Evolutionary conservation across 2,888 invertebrate genomes (phyloP).

Genomic region (Noctua janthe): DNA sequence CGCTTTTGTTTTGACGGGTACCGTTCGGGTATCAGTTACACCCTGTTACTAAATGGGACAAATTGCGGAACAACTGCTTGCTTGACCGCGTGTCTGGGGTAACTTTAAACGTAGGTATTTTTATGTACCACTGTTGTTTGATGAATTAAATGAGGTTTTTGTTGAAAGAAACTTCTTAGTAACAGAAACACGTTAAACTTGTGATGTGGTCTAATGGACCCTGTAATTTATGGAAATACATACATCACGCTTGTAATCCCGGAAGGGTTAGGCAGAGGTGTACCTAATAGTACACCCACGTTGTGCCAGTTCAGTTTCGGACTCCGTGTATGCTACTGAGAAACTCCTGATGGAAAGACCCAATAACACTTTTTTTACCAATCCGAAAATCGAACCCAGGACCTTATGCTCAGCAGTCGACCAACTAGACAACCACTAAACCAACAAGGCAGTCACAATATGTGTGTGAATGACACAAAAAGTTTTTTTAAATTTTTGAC

Average conservation of each 20-base stretch:
- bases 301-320: too few species aligned
- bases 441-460: too few species aligned
- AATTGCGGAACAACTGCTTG: constrained; percentile 22
- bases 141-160: not conserved
- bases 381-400: too few species aligned
- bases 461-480: too few species aligned
- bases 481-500: too few species aligned
- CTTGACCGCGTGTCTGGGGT: constrained; percentile 23
- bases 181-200: not conserved
- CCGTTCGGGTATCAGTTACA: constrained; percentile 3
- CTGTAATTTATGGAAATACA: not conserved
- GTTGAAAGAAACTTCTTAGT: not conserved
- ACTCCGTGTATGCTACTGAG: too few species aligned
- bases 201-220: not conserved
- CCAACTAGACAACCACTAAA: too few species aligned
- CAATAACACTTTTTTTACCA: too few species aligned
- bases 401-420: too few species aligned
- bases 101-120: not conserved
- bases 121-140: not conserved
- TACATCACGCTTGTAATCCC: not conserved
- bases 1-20: constrained; percentile 9
- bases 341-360: too few species aligned
- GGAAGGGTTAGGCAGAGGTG: not conserved
- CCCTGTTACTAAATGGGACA: constrained; percentile 16
- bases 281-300: too few species aligned